Percentiles rank a stretch among this genome's conserved stretches.
Evolutionary conservation across 1,140 invertebrate species (phyloP).

Genomic region (Danaus plexippus): DNA sequence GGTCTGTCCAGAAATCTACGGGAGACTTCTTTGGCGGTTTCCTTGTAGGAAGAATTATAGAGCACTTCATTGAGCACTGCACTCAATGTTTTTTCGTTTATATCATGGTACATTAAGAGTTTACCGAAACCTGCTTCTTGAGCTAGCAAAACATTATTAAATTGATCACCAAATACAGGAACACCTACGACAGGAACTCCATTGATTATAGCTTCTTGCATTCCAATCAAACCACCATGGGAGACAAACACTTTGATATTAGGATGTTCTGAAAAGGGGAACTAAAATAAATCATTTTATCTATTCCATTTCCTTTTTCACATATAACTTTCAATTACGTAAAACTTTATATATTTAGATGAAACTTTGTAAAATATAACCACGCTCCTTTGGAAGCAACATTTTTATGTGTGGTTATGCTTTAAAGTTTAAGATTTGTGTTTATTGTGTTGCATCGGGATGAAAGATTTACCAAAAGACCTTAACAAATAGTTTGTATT

Average conservation of each 20-base stretch:
- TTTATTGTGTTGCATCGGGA: too few species aligned
- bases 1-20: slow-evolving; percentile 72
- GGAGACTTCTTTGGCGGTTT: slow-evolving; percentile 58
- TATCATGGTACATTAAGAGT: slow-evolving; percentile 42
- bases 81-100: slow-evolving; percentile 40
- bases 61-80: slow-evolving; percentile 37
- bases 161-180: slow-evolving; percentile 77
- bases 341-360: too few species aligned
- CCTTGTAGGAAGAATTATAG: slow-evolving; percentile 36
- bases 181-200: slow-evolving; percentile 77
- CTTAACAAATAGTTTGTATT: too few species aligned
- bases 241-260: slow-evolving; percentile 76
- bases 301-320: background rate
- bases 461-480: too few species aligned
- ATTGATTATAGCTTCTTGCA: slow-evolving; percentile 77
- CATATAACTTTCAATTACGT: too few species aligned
- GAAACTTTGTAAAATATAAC: too few species aligned
- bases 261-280: slow-evolving; percentile 65
- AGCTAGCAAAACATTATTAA: slow-evolving; percentile 70
- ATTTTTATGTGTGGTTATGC: background rate
- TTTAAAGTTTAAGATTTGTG: too few species aligned
- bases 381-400: slow-evolving; percentile 3
- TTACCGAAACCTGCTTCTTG: slow-evolving; percentile 64
- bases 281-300: slow-evolving; percentile 3
- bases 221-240: slow-evolving; percentile 78